Conservation (phyloP, 2,113 vertebrate species). For the Seriola quinqueradiata region DNA sequence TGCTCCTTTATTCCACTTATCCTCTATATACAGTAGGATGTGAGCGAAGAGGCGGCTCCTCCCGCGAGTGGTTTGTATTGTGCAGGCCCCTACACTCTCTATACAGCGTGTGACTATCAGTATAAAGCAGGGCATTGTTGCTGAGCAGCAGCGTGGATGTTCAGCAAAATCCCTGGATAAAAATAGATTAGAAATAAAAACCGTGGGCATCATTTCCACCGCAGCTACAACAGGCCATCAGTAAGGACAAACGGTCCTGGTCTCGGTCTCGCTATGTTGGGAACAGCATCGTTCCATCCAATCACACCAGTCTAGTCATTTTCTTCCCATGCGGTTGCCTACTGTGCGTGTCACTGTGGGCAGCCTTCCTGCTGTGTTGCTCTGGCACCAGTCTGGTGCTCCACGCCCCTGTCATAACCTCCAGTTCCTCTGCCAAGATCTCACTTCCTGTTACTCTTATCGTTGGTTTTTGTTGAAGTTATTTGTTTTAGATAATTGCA, state of each 20-base stretch:
- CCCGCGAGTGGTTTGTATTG: neutral
- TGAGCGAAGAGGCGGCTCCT: neutral
- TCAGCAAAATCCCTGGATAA: neutral
- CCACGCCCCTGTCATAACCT: slow-evolving; percentile 51
- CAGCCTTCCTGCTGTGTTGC: slow-evolving; percentile 42
- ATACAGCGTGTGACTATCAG: neutral
- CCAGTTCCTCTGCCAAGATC: slow-evolving; percentile 52
- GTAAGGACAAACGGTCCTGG: neutral
- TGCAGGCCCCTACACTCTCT: neutral
- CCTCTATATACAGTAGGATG: neutral
- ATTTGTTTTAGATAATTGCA: slow-evolving; percentile 31
- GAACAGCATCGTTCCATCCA: slow-evolving; percentile 26
- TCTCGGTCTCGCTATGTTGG: slow-evolving; percentile 14
- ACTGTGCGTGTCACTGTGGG: slow-evolving; percentile 58
- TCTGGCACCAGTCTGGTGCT: slow-evolving; percentile 45
- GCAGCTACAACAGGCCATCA: neutral
- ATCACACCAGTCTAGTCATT: slow-evolving; percentile 27
- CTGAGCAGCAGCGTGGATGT: neutral
- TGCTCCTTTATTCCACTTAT: neutral
- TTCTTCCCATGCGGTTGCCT: slow-evolving; percentile 61
- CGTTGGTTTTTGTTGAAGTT: slow-evolving; percentile 11
- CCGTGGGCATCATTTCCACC: neutral
- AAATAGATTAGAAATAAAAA: slow-evolving; percentile 8
- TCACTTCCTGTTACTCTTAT: slow-evolving; percentile 50
- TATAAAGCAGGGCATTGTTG: neutral